phyloP scores from a whole-genome alignment of 2,888 invertebrate genomes.

The Idaea dimidiata region DNA sequence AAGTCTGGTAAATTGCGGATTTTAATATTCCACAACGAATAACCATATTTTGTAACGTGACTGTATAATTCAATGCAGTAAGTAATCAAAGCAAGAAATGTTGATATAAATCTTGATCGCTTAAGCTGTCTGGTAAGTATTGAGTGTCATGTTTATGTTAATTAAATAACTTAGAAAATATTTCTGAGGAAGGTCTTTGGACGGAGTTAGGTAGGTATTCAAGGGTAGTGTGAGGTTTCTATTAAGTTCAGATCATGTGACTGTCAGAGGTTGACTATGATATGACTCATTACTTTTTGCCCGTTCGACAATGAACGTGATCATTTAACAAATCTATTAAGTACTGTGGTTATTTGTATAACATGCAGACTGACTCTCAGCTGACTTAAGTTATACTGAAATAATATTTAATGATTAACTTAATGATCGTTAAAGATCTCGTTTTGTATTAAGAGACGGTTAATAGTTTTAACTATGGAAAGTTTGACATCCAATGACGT shows the following conservation, averaged over 20 bases:
- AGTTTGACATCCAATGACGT: too few relatives aligned
- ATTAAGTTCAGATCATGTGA: slow-evolving; percentile 37
- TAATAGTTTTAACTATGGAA: too few relatives aligned
- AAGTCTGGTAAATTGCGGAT: too few relatives aligned
- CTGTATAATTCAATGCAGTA: neutral
- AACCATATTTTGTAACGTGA: neutral
- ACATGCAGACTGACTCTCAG: neutral
- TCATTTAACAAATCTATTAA: neutral
- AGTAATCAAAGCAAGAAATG: neutral
- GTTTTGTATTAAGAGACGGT: too few relatives aligned
- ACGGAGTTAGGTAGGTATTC: slow-evolving; percentile 17
- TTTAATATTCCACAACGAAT: too few relatives aligned
- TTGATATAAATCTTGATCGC: neutral
- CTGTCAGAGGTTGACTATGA: slow-evolving; percentile 24
- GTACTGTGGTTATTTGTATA: neutral
- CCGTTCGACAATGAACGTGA: slow-evolving; percentile 8
- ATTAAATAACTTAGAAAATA: slow-evolving; percentile 19
- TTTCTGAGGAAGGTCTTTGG: slow-evolving; percentile 8
- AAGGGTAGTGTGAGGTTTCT: slow-evolving; percentile 46
- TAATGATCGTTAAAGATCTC: too few relatives aligned
- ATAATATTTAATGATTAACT: too few relatives aligned
- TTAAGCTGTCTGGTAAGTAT: slow-evolving; percentile 1
- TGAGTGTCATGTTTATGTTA: neutral
- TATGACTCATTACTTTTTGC: slow-evolving; percentile 3
- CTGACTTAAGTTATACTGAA: neutral